Conservation (phyloP, 2,113 vertebrate species). For the Pomatorhinus ruficollis region DNA sequence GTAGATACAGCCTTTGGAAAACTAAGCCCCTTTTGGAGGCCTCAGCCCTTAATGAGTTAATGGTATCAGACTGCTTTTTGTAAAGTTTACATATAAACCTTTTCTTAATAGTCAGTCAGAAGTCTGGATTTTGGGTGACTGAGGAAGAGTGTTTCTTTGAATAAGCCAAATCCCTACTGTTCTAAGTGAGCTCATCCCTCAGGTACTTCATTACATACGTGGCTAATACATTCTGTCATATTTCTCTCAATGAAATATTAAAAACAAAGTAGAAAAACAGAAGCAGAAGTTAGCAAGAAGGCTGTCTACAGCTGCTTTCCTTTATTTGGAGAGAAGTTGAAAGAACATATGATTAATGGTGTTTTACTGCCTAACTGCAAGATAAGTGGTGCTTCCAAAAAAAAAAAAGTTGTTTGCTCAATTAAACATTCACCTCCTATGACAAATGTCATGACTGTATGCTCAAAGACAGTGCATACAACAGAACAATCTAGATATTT, state of each 20-base stretch:
- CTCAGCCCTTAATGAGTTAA: background rate
- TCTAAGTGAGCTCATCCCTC: background rate
- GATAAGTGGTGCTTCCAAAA: background rate
- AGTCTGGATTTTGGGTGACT: background rate
- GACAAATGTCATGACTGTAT: background rate
- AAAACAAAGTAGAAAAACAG: background rate
- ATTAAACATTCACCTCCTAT: background rate
- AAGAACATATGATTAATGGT: background rate
- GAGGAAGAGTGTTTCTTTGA: background rate
- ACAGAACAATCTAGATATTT: background rate
- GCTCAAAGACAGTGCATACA: background rate
- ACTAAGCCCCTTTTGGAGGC: background rate
- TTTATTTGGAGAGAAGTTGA: background rate
- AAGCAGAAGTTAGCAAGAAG: background rate
- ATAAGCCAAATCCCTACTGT: background rate
- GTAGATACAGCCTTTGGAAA: background rate
- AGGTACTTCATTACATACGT: background rate
- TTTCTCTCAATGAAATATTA: slow-evolving; percentile 10
- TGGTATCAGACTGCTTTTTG: background rate
- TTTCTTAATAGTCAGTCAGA: background rate
- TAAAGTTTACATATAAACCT: background rate
- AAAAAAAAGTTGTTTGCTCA: background rate
- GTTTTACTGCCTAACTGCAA: background rate
- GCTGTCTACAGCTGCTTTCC: background rate
- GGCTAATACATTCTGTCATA: background rate